These are phyloP conservation scores for Geodia barretti DNA, from an alignment of 37 sponge, comb jelly and placozoan genomes.

Conservation along the genomic window DNA sequence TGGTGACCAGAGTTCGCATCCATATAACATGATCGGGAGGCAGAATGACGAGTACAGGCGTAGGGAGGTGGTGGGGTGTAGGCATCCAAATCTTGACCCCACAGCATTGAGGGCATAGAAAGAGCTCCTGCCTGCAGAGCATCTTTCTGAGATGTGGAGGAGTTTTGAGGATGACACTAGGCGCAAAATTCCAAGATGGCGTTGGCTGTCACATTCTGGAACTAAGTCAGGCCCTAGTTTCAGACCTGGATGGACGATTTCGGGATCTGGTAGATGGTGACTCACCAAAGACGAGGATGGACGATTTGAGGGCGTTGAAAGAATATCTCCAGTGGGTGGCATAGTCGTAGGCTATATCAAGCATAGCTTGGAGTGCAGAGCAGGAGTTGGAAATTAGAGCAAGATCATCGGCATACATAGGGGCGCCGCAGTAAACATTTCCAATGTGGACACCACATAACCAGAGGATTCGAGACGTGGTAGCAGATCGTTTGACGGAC, in stretches of 20 bases:
- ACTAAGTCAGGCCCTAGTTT: neutral
- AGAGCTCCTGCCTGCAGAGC: neutral
- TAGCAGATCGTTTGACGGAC: conserved; percentile 5
- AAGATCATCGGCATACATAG: conserved; percentile 5
- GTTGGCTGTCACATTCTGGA: neutral
- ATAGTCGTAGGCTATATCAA: conserved; percentile 1
- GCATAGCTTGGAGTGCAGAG: neutral
- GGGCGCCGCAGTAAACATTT: conserved; percentile 1
- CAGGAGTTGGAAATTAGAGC: too few species aligned
- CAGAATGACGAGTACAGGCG: too few species aligned
- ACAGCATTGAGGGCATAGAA: conserved; percentile 5
- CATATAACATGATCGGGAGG: too few species aligned
- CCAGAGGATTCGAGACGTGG: neutral
- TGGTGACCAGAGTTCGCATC: too few species aligned
- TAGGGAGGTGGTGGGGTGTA: too few species aligned
- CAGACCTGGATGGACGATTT: too few species aligned
- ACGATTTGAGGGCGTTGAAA: neutral
- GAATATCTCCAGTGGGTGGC: neutral
- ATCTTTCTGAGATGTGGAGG: too few species aligned
- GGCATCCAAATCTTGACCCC: too few species aligned
- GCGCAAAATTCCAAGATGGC: too few species aligned
- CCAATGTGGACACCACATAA: neutral
- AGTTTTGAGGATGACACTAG: too few species aligned
- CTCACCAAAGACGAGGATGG: neutral
- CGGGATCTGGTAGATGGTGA: neutral